These are phyloP conservation scores for Spinus pinus DNA, from an alignment of 2,797 vertebrate genomes.

Conservation along the genomic window DNA sequence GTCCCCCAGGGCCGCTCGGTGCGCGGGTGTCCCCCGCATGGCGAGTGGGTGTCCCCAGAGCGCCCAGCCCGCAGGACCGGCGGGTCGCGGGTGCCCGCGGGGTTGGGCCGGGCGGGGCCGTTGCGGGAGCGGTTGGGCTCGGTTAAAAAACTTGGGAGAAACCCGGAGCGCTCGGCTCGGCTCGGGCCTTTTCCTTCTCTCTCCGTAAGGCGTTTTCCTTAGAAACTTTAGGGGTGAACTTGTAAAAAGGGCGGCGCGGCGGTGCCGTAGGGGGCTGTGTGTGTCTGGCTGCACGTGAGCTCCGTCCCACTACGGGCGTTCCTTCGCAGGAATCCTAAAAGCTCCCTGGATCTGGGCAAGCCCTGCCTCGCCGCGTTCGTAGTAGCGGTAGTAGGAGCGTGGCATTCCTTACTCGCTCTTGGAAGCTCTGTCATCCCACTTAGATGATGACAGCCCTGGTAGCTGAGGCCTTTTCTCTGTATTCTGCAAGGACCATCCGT, in stretches of 20 bases:
- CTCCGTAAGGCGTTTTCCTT: background rate
- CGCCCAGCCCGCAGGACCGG: background rate
- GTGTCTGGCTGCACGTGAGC: background rate
- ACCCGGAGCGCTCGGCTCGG: background rate
- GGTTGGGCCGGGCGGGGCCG: background rate
- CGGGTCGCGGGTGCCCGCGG: background rate
- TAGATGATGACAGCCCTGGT: background rate
- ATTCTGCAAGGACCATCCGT: rapidly evolving
- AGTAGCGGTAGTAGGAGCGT: background rate
- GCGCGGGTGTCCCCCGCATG: background rate
- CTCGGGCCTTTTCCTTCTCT: background rate
- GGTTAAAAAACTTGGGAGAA: background rate
- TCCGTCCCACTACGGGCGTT: background rate
- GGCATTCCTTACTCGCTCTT: background rate
- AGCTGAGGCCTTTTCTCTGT: background rate
- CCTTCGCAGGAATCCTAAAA: rapidly evolving
- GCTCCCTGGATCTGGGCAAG: background rate
- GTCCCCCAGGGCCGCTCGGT: background rate
- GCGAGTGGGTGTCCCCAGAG: background rate
- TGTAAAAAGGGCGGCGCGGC: background rate
- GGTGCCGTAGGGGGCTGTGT: background rate
- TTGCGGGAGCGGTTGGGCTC: background rate
- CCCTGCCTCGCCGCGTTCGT: background rate
- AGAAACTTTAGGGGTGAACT: background rate
- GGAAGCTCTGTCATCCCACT: background rate